Percentiles rank a stretch among this genome's conserved stretches.
These are phyloP conservation scores for Mastomys natalensis DNA, from an alignment of 2,113 vertebrate species.

Conservation along the genomic window DNA sequence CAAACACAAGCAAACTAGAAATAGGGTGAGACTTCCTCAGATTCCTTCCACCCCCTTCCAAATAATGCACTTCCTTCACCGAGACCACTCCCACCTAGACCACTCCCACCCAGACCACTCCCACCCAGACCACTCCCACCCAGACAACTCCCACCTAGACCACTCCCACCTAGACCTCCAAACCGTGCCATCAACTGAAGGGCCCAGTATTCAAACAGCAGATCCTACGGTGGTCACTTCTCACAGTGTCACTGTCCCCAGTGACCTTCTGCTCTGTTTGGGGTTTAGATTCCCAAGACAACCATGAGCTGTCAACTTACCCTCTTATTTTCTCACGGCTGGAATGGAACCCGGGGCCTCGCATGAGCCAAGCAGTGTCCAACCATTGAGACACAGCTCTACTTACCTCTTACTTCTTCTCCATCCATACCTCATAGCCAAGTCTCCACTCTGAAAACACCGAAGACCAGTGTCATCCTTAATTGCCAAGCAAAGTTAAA, in stretches of 20 bases:
- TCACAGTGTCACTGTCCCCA: background rate
- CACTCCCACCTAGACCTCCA: background rate
- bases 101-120: too few species aligned
- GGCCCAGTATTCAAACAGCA: background rate
- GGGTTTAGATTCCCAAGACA: background rate
- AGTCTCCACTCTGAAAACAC: background rate
- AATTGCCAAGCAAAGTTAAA: background rate
- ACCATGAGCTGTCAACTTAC: background rate
- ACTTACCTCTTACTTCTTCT: background rate
- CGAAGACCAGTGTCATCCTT: background rate
- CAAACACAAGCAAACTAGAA: background rate
- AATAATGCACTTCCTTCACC: background rate
- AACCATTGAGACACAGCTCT: background rate
- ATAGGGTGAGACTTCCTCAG: background rate
- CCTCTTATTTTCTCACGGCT: background rate
- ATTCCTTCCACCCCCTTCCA: accelerated
- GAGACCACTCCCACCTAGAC: background rate
- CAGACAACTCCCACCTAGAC: too few species aligned
- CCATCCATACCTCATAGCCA: background rate
- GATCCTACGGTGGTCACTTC: background rate
- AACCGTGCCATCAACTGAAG: background rate
- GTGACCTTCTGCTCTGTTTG: background rate
- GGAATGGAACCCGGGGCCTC: background rate
- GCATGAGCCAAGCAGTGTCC: background rate
- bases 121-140: too few species aligned